These are phyloP conservation scores for Alauda arvensis DNA, from an alignment of 2,797 vertebrate genomes.

Conservation along the genomic window DNA sequence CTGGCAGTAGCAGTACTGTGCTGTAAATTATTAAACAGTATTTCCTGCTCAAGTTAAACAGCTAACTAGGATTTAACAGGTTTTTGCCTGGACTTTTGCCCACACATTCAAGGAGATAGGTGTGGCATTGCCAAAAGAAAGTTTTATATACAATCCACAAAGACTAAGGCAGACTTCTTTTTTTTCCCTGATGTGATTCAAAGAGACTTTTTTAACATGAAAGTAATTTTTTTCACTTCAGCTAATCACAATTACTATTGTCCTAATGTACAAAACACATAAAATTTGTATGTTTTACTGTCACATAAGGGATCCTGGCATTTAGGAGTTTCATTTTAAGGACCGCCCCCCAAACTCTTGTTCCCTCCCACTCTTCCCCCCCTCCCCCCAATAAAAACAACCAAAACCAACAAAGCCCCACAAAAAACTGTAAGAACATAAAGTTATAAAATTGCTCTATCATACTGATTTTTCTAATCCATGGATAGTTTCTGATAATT, in stretches of 20 bases:
- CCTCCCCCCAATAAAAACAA: not conserved
- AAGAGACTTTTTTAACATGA: not conserved
- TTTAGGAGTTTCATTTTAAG: not conserved
- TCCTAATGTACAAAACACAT: not conserved
- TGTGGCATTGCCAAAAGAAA: not conserved
- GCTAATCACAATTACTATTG: not conserved
- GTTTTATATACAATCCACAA: not conserved
- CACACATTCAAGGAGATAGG: not conserved
- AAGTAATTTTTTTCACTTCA: not conserved
- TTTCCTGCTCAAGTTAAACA: not conserved
- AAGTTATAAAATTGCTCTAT: not conserved
- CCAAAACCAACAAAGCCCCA: not conserved
- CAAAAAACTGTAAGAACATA: not conserved
- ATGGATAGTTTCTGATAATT: not conserved
- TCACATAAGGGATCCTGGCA: not conserved
- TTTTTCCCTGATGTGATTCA: not conserved
- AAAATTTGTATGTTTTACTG: not conserved
- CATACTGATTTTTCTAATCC: not conserved
- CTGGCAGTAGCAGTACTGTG: not conserved
- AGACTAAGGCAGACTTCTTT: not conserved
- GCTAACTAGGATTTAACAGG: not conserved
- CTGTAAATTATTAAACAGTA: not conserved
- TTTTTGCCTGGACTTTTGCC: not conserved
- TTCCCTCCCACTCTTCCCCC: not conserved
- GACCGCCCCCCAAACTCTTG: too few relatives aligned